Evolutionary conservation across 2,888 invertebrate species (phyloP), one percentile per base, ranked within the genome.

Genomic region (Sphaerophoria rueppellii): DNA sequence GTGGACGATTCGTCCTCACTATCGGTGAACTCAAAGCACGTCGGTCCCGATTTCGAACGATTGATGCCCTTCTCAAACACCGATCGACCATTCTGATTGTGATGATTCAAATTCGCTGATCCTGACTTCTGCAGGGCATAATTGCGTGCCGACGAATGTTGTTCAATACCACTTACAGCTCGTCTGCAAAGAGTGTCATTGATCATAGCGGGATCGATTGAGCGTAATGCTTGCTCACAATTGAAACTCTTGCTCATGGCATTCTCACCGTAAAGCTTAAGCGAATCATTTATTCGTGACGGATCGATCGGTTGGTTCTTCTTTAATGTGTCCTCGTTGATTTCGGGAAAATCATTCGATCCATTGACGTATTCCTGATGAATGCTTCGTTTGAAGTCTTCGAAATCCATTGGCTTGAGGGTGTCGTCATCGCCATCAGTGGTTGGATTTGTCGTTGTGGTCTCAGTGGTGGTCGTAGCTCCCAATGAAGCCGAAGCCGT

Each of bases 241-340:
- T 91, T 92, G 73, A 91, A 91, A 88, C 92, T 92, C 87, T 92
- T 92, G 87, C 92, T 92, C 91, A 92, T 91, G 11, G 88, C 90
- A 72, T 92, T 92, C 61, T 91, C 91, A 57, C 92, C 92, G 73
- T 92, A 92, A 4, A 92, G 87, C 80, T 92, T 92, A 2, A 92
- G 87, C 1, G 92, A 92, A 82, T 92, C 92, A 75, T 92, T 91
- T 80, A 92, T 92, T 50, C 92, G 89, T 16, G 92, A 92, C 4
- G 92, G 92, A 90, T 92, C 92, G 35, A 92, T 92, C n/a, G 92
- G 92, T 86, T 92, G 92, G 87, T 92, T 92, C 3, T 90, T 90
- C 87, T 92, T 92, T 2, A 92, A 85, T 2, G 92, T 91, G 75
- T 89, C 91, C 12, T 91, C 92, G 65, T 90, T 91, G 14, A 89